phyloP scores from a whole-genome alignment of 2,113 vertebrate species.

The Pseudorhombus dupliciocellatus region DNA sequence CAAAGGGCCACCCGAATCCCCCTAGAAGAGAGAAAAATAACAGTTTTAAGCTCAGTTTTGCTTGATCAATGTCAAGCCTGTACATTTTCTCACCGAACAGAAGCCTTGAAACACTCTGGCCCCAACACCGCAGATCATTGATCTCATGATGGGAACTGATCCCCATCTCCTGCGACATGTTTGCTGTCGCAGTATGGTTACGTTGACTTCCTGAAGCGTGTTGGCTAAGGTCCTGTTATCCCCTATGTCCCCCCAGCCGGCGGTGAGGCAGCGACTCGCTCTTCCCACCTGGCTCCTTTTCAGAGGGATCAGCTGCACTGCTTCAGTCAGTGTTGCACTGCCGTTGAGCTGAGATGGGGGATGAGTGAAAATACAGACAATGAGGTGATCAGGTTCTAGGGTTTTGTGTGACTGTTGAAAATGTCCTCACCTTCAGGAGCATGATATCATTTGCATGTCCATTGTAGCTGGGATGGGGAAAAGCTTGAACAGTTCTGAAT shows the following conservation, averaged over 20 bases:
- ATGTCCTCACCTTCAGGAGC: conserved; percentile 76
- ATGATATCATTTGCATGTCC: conserved; percentile 73
- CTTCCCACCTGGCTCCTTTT: background rate
- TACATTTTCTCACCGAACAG: conserved; percentile 62
- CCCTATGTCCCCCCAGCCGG: conserved; percentile 65
- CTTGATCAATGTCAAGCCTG: no score
- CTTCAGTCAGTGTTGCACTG: conserved; percentile 48
- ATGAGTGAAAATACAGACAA: background rate
- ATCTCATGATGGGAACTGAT: background rate
- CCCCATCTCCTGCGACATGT: conserved; percentile 55
- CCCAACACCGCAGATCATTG: conserved; percentile 64
- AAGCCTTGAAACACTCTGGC: conserved; percentile 44
- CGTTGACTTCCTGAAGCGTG: conserved; percentile 70
- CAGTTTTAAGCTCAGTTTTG: background rate
- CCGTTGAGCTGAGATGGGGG: conserved; percentile 51
- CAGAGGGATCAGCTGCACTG: conserved; percentile 67
- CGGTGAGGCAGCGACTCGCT: conserved; percentile 55
- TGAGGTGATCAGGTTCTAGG: background rate
- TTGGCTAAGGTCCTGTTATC: conserved; percentile 55
- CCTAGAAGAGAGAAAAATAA: conserved; percentile 82
- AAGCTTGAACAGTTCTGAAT: background rate
- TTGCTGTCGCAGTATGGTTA: conserved; percentile 39
- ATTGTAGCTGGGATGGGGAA: conserved; percentile 65
- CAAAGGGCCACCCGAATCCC: conserved; percentile 89
- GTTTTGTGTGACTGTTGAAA: background rate